Percentiles rank a stretch among this genome's conserved stretches.
phyloP scores from a whole-genome alignment of 2,888 invertebrate species.

The Thymelicus acteon region DNA sequence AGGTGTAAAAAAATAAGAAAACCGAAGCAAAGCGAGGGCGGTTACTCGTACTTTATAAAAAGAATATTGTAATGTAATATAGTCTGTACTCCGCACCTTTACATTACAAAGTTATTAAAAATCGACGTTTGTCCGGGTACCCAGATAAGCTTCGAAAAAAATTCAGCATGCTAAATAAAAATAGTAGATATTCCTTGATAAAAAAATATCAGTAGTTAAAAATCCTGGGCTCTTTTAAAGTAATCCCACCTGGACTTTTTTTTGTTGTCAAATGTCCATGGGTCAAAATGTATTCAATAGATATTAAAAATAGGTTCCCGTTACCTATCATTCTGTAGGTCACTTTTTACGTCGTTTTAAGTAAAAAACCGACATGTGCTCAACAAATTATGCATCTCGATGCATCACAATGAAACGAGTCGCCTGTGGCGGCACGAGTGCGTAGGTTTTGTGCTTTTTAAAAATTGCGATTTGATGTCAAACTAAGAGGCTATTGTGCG shows the following conservation, averaged over 20 bases:
- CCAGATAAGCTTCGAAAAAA: slow-evolving; percentile 21
- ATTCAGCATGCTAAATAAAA: slow-evolving; percentile 18
- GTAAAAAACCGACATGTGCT: slow-evolving; percentile 79
- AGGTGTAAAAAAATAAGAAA: too few species aligned
- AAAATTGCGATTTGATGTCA: slow-evolving; percentile 73
- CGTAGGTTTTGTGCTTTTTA: slow-evolving; percentile 57
- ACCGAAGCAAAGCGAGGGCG: too few species aligned
- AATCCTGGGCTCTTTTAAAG: slow-evolving; percentile 55
- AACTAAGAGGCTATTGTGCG: slow-evolving; percentile 63
- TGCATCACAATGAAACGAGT: slow-evolving; percentile 74
- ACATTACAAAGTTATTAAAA: too few species aligned
- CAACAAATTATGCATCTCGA: slow-evolving; percentile 81
- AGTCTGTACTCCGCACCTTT: too few species aligned
- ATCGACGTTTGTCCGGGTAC: too few species aligned
- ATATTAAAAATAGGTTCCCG: slow-evolving; percentile 73
- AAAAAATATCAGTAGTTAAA: slow-evolving; percentile 28
- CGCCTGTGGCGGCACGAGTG: slow-evolving; percentile 68
- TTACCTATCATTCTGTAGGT: slow-evolving; percentile 73
- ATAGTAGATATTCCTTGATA: slow-evolving; percentile 29
- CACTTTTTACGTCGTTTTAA: slow-evolving; percentile 70
- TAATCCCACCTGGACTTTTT: slow-evolving; percentile 74
- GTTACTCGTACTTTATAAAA: too few species aligned
- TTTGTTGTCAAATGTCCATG: slow-evolving; percentile 72
- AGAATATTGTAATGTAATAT: too few species aligned
- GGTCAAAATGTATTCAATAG: slow-evolving; percentile 78